phyloP scores from a whole-genome alignment of 2,797 vertebrate genomes.

The Mormyrops boulengeri region DNA sequence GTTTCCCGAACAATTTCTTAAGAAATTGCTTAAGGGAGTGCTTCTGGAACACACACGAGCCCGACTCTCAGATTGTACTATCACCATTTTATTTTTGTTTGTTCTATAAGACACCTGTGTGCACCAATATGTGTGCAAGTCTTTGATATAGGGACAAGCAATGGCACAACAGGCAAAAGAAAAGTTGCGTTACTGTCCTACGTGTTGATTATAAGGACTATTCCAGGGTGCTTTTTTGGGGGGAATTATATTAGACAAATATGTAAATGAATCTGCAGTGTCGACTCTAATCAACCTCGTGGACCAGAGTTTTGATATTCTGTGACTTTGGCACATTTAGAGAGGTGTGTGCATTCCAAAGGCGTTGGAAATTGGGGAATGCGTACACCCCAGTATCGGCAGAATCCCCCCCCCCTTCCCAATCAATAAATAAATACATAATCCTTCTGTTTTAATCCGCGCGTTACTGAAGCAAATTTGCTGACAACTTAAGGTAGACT shows the following conservation, averaged over 20 bases:
- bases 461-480: background rate
- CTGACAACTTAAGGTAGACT: background rate
- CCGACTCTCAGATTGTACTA: background rate
- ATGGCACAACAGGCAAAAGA: background rate
- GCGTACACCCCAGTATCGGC: background rate
- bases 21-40: background rate
- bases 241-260: background rate
- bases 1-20: background rate
- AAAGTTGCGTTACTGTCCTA: background rate
- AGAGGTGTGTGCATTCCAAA: background rate
- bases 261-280: background rate
- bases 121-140: background rate
- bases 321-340: too few relatives aligned
- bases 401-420: background rate
- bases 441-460: background rate
- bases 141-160: background rate
- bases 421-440: background rate
- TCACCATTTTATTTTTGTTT: background rate
- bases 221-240: background rate
- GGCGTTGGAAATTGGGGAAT: background rate
- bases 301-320: background rate
- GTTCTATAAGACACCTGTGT: background rate
- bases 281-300: background rate
- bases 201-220: background rate
- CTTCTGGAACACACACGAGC: background rate